Percentiles rank a stretch among this genome's conserved stretches.
These are phyloP conservation scores for Phoebastria nigripes DNA, from an alignment of 2,797 vertebrate genomes.

Conservation along the genomic window DNA sequence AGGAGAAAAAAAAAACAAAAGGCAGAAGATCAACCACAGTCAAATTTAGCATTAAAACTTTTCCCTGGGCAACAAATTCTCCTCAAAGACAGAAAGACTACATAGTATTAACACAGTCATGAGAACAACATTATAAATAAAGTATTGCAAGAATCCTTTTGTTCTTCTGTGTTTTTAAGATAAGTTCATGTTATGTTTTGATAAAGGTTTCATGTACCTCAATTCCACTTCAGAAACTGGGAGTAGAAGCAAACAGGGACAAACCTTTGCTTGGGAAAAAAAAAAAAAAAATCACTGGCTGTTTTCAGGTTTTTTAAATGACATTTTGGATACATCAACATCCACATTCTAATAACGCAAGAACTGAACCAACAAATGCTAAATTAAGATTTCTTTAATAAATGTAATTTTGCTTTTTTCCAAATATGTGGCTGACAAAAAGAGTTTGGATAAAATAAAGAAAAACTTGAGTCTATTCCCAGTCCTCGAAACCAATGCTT, in stretches of 20 bases:
- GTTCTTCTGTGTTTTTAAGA: background rate
- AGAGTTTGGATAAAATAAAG: background rate
- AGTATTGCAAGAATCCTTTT: background rate
- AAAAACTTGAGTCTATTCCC: background rate
- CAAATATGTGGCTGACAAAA: background rate
- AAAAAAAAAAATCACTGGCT: background rate
- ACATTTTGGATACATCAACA: background rate
- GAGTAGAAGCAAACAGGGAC: background rate
- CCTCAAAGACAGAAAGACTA: background rate
- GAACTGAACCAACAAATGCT: background rate
- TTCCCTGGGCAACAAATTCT: background rate
- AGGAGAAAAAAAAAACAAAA: background rate
- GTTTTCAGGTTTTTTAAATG: background rate
- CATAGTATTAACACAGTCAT: background rate
- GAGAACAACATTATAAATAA: background rate
- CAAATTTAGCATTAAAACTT: background rate
- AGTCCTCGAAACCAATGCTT: background rate
- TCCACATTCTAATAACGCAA: background rate
- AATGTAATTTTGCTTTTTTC: background rate
- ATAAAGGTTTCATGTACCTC: background rate
- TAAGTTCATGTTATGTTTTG: background rate
- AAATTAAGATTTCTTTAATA: background rate
- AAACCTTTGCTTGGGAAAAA: background rate
- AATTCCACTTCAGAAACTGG: background rate
- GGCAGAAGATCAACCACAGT: conserved; percentile 9